Base-by-base conservation (phyloP, 2,113 vertebrate species). In the Nyctereutes procyonoides region DNA sequence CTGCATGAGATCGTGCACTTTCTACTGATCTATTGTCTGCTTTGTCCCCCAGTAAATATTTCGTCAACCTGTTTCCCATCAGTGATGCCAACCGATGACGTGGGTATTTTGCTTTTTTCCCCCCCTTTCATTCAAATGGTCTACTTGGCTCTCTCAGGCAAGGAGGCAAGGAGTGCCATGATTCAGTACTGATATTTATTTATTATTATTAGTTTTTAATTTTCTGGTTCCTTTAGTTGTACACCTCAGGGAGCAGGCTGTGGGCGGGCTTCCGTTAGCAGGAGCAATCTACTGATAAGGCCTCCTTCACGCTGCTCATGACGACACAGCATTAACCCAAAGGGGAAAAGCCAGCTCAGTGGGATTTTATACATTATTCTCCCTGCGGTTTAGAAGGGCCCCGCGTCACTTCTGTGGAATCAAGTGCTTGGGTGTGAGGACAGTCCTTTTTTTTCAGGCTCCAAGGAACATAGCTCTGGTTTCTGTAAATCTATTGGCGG, bases 141-240 rank as follows among this genome's bases (percentile, higher is more conserved):
- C 96, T 92, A 82, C 24, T 69, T 92, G 87, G 60, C 11, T 65
- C 2, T 79, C 82, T 48, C 63, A 65, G 58, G 53, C 6, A 48
- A 79, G 38, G 69, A 74, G 85, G 53, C 2, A 28, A 67, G 35
- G 74, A 90, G 38, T 58, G 16, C 32, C 0, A 2, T 9, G 6
- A 62, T 15, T 91, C 48, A 13, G 60, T 83, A 76, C 16, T 85
- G 91, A 69, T 81, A 84, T 58, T 90, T 67, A 86, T 89, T 88
- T 90, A 84, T 91, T 95, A 92, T 35, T 81, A 71, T 55, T 48
- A 55, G 76, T 88, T 83, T 95, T 62, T n/a, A 77, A 81, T 93
- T 63, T 93, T 71, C 74, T 74, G 43, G 8, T 92, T 92, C 85
- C 83, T 88, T 88, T 69, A 12, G 73, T 58, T 60, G 79, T 63